These are phyloP conservation scores for Erpornis zantholeuca DNA, from an alignment of 2,113 vertebrate genomes.

Conservation along the genomic window DNA sequence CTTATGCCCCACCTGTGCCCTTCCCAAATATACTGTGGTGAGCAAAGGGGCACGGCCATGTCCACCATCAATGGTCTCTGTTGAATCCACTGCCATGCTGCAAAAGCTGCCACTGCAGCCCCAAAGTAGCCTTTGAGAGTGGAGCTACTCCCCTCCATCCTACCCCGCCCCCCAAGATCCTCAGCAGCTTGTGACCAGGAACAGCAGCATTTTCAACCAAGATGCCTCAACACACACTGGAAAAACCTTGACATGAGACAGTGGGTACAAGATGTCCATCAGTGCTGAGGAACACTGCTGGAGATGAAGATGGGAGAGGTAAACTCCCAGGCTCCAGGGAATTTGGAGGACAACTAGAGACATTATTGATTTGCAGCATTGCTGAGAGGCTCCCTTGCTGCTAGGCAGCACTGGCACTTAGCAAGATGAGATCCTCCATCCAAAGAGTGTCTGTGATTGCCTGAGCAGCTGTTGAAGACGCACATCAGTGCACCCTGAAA, in stretches of 20 bases:
- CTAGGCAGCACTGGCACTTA: not conserved
- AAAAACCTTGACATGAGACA: not conserved
- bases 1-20: not conserved
- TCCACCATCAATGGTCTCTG: accelerated
- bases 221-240: not conserved
- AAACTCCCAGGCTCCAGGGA: not conserved
- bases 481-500: not conserved
- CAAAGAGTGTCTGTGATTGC: not conserved
- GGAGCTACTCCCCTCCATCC: not conserved
- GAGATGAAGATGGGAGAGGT: not conserved
- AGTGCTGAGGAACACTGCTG: not conserved
- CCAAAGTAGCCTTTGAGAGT: not conserved
- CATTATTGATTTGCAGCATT: not conserved
- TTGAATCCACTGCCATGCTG: accelerated
- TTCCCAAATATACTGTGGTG: not conserved
- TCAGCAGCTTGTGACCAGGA: not conserved
- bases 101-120: not conserved
- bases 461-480: not conserved
- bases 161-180: not conserved
- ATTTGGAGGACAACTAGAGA: not conserved
- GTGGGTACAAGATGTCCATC: not conserved
- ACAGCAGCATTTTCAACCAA: not conserved
- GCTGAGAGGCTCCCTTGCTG: not conserved
- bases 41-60: not conserved
- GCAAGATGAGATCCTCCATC: not conserved